Base-by-base conservation (phyloP, 2,888 invertebrate genomes). In the Petrolisthes cinctipes region DNA sequence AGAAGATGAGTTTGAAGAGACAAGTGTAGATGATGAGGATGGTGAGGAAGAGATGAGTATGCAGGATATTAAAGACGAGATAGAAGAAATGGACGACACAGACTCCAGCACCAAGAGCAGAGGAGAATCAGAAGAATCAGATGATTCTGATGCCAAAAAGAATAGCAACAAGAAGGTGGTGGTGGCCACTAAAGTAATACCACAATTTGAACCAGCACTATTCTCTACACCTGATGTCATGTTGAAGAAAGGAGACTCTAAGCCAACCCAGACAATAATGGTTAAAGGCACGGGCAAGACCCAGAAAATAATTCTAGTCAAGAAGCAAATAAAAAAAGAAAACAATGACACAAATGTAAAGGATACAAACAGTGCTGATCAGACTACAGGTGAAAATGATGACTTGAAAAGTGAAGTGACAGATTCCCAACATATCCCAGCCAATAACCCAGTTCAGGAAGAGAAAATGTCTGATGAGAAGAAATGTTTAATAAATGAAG, bases 161-260 rank as follows among this genome's bases (percentile, higher is more conserved):
- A 85, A 79, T 14, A 79, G 53, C 7, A n/a, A n/a, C 54, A 85
- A 85, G 71, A 86, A 86, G 17, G 81, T 53, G 56, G 66, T 82
- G 61, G n/a, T 73, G 5, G 66, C 82, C 0, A 81, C 75, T 6
- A 86, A 75, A 66, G 17, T 76, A n/a, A 86, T 86, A 17, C 86
- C 86, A 1, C 76, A 86, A 76, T 86, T 86, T 82, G 86, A 86
- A 51, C 86, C 86, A 23, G 82, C 86, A 5, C 53, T 86, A 14
- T 86, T 86, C 53, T 86, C 86, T 0, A 86, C 86, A 5, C 86
- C 86, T 7, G 86, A 86, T 56, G 82, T 86, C 0, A 86, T 86
- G 86, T 82, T 56, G 17, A 86, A 86, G 73, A 76, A 73, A 17
- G 82, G 81, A 4, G 86, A 86, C 17, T 37, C 51, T 11, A 66